Conservation (phyloP, 2,797 vertebrate genomes). For the Gadopsis bispinosus region DNA sequence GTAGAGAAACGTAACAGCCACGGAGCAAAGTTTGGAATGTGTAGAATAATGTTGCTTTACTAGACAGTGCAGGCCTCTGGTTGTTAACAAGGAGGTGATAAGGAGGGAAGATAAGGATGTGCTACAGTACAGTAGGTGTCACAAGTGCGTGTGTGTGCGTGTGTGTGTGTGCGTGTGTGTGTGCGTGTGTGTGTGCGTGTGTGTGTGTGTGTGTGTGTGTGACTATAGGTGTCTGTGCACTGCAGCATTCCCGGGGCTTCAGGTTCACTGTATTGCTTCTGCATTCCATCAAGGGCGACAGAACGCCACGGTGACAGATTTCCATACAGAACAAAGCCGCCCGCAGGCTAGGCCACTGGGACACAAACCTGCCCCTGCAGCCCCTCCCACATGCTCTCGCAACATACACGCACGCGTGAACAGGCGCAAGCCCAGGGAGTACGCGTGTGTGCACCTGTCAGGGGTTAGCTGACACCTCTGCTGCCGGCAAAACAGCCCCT, state of each 20-base stretch:
- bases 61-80: slow-evolving; percentile 49
- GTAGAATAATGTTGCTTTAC: slow-evolving; percentile 20
- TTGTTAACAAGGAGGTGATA: slow-evolving; percentile 62
- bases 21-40: slow-evolving; percentile 33
- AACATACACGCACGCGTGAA: slow-evolving; percentile 19
- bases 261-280: slow-evolving; percentile 63
- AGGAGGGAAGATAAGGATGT: slow-evolving; percentile 26
- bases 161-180: background rate
- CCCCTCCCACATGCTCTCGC: slow-evolving; percentile 61
- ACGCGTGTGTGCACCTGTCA: slow-evolving; percentile 84
- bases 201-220: slow-evolving; percentile 25
- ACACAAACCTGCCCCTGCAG: slow-evolving; percentile 77
- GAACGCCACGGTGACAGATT: slow-evolving; percentile 77
- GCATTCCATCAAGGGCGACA: slow-evolving; percentile 83
- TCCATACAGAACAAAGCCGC: slow-evolving; percentile 86
- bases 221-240: slow-evolving; percentile 2
- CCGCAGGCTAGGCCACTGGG: slow-evolving; percentile 82
- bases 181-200: slow-evolving; percentile 9
- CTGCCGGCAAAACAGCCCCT: slow-evolving; percentile 86
- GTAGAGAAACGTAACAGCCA: slow-evolving; percentile 10
- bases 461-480: slow-evolving; percentile 89
- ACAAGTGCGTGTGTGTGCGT: no score
- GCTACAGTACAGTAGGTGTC: slow-evolving; percentile 40
- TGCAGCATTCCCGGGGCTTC: slow-evolving; percentile 72
- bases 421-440: slow-evolving; percentile 60